These are phyloP conservation scores for Notodonta dromedarius DNA, from an alignment of 2,888 invertebrate species.

Conservation along the genomic window DNA sequence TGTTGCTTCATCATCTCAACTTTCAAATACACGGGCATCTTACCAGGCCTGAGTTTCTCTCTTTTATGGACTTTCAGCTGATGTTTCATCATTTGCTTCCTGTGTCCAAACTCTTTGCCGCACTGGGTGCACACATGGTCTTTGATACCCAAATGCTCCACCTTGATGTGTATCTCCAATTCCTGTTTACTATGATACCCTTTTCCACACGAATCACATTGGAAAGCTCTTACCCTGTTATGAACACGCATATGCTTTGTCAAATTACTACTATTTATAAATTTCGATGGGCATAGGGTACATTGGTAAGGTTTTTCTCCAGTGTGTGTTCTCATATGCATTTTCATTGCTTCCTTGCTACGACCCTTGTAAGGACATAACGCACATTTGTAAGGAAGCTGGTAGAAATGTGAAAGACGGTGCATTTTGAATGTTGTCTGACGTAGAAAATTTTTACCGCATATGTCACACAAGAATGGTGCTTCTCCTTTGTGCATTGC, in stretches of 20 bases:
- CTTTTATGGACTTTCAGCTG: constrained; percentile 73
- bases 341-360: constrained; percentile 67
- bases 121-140: constrained; percentile 71
- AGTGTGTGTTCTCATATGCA: constrained; percentile 76
- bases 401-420: constrained; percentile 66
- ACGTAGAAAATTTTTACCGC: constrained; percentile 66
- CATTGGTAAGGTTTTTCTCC: constrained; percentile 76
- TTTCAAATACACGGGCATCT: constrained; percentile 70
- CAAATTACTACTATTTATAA: constrained; percentile 73
- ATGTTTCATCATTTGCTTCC: constrained; percentile 78
- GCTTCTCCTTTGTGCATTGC: constrained; percentile 52
- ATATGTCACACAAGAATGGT: constrained; percentile 70
- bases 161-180: constrained; percentile 69
- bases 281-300: constrained; percentile 63
- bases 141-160: constrained; percentile 69
- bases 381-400: constrained; percentile 67
- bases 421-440: constrained; percentile 65
- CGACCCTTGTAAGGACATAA: constrained; percentile 73
- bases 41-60: constrained; percentile 64
- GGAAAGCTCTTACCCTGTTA: constrained; percentile 58
- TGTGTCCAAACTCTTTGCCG: constrained; percentile 72
- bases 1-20: constrained; percentile 54
- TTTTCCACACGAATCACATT: constrained; percentile 66
- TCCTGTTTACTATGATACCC: constrained; percentile 67
- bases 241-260: constrained; percentile 70